phyloP scores from a whole-genome alignment of 2,888 invertebrate species.

The Sabatieria punctata region DNA sequence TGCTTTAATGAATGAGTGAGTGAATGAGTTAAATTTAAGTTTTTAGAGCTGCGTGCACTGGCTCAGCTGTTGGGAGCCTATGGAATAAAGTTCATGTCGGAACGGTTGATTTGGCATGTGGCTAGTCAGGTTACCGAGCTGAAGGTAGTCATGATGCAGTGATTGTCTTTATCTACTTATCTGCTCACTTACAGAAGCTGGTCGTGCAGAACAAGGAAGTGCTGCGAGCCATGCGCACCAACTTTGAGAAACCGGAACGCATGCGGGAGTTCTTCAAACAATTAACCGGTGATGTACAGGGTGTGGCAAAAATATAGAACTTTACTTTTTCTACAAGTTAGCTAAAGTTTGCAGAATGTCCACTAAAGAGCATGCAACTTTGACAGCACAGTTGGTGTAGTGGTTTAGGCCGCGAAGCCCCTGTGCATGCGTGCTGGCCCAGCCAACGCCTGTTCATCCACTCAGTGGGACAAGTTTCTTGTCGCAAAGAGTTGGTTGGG shows the following conservation, averaged over 20 bases:
- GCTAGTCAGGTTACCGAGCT: slow-evolving; percentile 92
- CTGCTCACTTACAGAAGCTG: slow-evolving; percentile 41
- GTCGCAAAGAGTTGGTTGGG: no score
- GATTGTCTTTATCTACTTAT: slow-evolving; percentile 9
- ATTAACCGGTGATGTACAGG: slow-evolving; percentile 37
- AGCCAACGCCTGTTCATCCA: no score
- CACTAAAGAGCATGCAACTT: no score
- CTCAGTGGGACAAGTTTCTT: no score
- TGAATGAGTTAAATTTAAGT: no score
- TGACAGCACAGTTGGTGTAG: no score
- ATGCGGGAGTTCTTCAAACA: slow-evolving; percentile 90
- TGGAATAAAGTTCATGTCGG: slow-evolving; percentile 88
- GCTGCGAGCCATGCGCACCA: slow-evolving; percentile 68
- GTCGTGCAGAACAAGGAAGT: slow-evolving; percentile 83
- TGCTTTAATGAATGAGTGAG: no score
- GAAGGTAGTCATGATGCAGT: slow-evolving; percentile 40
- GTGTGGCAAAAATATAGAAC: no score
- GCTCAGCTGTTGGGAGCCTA: slow-evolving; percentile 95
- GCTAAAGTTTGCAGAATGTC: no score
- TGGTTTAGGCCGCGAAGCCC: no score
- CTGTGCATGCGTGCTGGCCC: no score
- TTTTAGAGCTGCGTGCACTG: slow-evolving; percentile 65
- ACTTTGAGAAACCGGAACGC: slow-evolving; percentile 93
- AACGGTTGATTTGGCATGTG: slow-evolving; percentile 95
- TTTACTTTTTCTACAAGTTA: no score